phyloP scores from a whole-genome alignment of 2,797 vertebrate genomes.

The Peromyscus attwateri region DNA sequence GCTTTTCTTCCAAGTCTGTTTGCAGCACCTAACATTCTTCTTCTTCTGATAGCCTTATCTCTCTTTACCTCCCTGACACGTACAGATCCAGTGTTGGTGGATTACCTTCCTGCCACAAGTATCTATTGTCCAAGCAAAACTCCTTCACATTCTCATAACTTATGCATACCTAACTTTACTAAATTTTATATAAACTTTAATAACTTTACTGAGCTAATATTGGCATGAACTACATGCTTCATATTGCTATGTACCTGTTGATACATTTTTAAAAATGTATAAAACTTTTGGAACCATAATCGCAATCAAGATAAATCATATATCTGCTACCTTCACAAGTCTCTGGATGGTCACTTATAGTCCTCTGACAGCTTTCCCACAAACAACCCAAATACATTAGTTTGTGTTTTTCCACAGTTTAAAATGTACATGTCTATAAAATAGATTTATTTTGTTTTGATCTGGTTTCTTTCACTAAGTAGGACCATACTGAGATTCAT shows the following conservation, averaged over 20 bases:
- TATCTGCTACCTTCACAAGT: background rate
- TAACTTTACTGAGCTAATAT: background rate
- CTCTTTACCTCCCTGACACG: accelerated
- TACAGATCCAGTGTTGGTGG: background rate
- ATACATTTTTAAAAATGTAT: background rate
- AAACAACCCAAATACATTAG: background rate
- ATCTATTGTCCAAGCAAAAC: background rate
- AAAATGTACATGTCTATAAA: background rate
- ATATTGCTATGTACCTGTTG: background rate
- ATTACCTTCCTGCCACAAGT: background rate
- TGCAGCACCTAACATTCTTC: background rate
- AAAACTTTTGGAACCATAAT: background rate
- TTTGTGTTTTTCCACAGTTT: background rate
- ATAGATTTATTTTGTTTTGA: background rate
- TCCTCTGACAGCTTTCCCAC: background rate
- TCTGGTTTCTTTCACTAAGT: background rate
- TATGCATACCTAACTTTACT: background rate
- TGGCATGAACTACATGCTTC: background rate
- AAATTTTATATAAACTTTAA: background rate
- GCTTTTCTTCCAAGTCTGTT: background rate
- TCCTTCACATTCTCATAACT: background rate
- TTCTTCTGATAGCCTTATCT: background rate
- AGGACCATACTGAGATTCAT: background rate
- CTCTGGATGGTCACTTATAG: background rate
- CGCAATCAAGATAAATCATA: background rate